Conservation (phyloP, 1,140 invertebrate genomes). For the Lamellibrachia luymesi region DNA sequence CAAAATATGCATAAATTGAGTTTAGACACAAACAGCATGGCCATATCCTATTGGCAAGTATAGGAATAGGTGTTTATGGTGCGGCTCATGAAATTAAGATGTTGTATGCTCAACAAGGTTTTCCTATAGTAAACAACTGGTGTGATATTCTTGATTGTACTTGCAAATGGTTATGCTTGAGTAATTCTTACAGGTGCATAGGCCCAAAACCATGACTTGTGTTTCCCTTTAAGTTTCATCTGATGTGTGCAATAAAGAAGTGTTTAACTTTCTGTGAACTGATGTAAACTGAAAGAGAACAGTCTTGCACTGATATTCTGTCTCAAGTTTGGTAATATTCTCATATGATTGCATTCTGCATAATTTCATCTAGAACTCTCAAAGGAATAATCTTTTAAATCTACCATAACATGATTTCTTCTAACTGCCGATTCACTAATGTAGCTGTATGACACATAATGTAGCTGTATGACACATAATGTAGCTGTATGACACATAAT, state of each 20-base stretch:
- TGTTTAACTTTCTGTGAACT: not conserved
- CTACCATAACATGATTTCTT: not conserved
- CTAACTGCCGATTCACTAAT: not conserved
- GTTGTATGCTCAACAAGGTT: no score
- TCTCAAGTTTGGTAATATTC: not conserved
- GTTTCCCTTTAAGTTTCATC: not conserved
- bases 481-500: not conserved
- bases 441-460: not conserved
- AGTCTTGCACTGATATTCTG: not conserved
- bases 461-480: not conserved
- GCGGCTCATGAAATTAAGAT: no score
- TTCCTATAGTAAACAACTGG: no score
- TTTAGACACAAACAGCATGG: no score
- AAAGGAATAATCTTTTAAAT: not conserved
- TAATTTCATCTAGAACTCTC: not conserved
- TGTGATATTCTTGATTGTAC: no score
- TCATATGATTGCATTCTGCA: no score
- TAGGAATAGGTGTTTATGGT: no score
- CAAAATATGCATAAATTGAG: no score
- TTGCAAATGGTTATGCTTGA: no score
- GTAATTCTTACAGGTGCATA: no score
- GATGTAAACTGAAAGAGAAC: not conserved
- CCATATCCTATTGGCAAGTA: no score
- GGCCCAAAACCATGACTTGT: no score
- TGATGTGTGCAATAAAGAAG: not conserved